Percentiles rank a stretch among this genome's conserved stretches.
These are phyloP conservation scores for Leucophenga maculata DNA, from an alignment of 2,888 invertebrate species.

Conservation along the genomic window DNA sequence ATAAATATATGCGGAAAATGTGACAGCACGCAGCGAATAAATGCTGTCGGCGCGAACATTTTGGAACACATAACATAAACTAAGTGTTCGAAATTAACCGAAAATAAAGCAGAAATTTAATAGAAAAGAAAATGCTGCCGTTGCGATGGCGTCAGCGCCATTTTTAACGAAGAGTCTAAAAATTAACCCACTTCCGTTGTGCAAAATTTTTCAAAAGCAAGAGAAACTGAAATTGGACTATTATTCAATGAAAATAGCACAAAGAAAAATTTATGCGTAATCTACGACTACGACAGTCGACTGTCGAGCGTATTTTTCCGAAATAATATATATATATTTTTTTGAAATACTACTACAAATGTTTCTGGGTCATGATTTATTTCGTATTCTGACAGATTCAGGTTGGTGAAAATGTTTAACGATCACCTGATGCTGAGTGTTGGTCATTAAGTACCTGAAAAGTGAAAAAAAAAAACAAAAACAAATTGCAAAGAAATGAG, in stretches of 20 bases:
- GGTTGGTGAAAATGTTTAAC: constrained; percentile 42
- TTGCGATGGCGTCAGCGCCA: constrained; percentile 63
- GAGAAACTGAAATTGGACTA: background rate
- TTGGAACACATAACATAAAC: constrained; percentile 21
- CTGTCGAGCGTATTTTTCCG: background rate
- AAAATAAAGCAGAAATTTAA: constrained; percentile 16
- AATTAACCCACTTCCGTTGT: constrained; percentile 58
- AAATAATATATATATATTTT: constrained; percentile 18
- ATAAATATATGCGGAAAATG: constrained; percentile 1
- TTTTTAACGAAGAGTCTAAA: constrained; percentile 47
- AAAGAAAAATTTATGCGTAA: constrained; percentile 26
- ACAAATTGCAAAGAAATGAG: background rate
- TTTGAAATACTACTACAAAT: constrained; percentile 40
- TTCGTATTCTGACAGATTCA: constrained; percentile 48
- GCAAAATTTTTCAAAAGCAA: background rate
- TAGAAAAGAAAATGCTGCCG: constrained; percentile 22
- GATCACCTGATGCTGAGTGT: constrained; percentile 30
- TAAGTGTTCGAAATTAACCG: constrained; percentile 29
- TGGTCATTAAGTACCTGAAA: too few relatives aligned
- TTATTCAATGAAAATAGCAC: constrained; percentile 42
- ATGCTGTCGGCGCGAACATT: background rate
- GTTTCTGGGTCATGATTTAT: constrained; percentile 61
- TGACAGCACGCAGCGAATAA: constrained; percentile 7
- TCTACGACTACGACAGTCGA: constrained; percentile 16
- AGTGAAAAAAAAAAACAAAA: too few relatives aligned